Evolutionary conservation across 2,888 invertebrate species (phyloP), one percentile per base, ranked within the genome.

Genomic region (Vesta saturnalis): DNA sequence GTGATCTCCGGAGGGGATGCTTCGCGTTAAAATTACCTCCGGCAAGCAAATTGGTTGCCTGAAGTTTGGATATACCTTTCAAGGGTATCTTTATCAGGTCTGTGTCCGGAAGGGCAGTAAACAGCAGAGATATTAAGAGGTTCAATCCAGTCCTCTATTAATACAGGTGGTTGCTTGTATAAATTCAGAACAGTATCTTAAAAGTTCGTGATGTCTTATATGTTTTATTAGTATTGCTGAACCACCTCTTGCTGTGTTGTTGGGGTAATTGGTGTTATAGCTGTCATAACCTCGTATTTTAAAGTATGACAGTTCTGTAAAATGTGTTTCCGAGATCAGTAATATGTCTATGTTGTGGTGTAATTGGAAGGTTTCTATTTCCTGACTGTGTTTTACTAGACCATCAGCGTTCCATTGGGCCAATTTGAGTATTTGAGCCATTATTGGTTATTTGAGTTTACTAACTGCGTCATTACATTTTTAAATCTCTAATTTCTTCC

Each of bases 101-200:
- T n/a, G n/a, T n/a, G n/a, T n/a, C n/a, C 30, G 10, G 30, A 30
- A 6, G 30, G 30, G 10, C 30, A 30, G 30, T 30, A 30, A 6
- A 30, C 30, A 30, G 30, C 30, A 30, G 30, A 30, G 10, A 30
- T 30, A 30, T 30, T 30, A 30, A 30, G 30, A 30, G 30, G 30
- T 30, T 10, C 30, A 30, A 47, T 47, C n/a, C 47, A 47, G 47
- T 47, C n/a, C 47, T 56, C 56, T 56, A 56, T 21, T 15, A 35
- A 21, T 56, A 35, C 56, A n/a, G 6, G 16, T 56, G 56, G 23
- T 56, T 56, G 56, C 56, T 19, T 56, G 35, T 10, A 56, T 56
- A 30, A 30, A 30, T 56, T 56, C 56, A 1, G 56, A 56, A 30
- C 57, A 57, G 57, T 57, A 35, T 57, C 19, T 57, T 23, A 16